A percentile compares a stretch with the other conserved stretches of the same genome.
These are phyloP conservation scores for Hephaestus fuliginosus DNA, from an alignment of 2,797 vertebrate species.

Conservation along the genomic window DNA sequence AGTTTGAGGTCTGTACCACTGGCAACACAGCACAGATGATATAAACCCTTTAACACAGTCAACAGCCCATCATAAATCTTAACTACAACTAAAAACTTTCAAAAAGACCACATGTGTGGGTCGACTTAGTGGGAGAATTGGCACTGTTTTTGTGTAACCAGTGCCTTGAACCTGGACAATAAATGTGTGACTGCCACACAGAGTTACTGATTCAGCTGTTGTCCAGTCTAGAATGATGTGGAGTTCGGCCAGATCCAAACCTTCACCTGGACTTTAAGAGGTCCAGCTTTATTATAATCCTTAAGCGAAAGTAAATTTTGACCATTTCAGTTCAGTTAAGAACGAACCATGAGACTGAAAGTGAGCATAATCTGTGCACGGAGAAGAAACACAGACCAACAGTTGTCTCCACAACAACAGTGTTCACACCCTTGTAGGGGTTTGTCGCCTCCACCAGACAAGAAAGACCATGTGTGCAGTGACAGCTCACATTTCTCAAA, in stretches of 20 bases:
- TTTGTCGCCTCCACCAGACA: neutral
- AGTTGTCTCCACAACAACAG: neutral
- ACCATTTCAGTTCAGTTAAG: neutral
- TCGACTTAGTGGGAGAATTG: neutral
- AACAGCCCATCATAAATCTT: neutral
- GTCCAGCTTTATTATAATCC: neutral
- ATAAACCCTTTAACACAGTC: neutral
- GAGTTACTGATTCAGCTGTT: neutral
- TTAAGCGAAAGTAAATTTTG: neutral
- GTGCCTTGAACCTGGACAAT: too few relatives aligned
- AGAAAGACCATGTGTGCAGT: neutral
- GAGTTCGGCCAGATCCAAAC: neutral
- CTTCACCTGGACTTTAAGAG: too few relatives aligned
- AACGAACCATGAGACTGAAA: neutral
- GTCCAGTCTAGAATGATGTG: neutral
- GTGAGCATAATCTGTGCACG: neutral
- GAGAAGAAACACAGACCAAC: neutral
- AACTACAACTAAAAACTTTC: neutral
- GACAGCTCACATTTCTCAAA: constrained; percentile 4
- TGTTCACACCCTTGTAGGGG: neutral
- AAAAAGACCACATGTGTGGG: neutral
- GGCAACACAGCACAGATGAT: neutral
- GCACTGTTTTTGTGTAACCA: neutral
- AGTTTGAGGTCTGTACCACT: neutral
- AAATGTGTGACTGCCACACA: neutral